A percentile compares a stretch with the other conserved stretches of the same genome.
Conservation (phyloP, 1,140 invertebrate species). For the Prorops nasuta region DNA sequence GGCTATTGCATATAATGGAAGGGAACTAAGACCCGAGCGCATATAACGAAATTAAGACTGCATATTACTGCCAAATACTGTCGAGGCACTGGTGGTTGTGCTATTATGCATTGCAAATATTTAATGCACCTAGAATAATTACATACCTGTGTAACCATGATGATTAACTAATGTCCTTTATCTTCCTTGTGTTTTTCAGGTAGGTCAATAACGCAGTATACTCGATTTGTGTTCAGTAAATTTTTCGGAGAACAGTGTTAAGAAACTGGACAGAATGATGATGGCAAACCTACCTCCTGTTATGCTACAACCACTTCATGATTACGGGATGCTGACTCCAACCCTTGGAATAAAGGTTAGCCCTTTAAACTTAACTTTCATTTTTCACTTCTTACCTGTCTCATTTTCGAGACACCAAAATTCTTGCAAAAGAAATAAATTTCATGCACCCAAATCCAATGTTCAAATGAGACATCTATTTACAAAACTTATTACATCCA, state of each 20-base stretch:
- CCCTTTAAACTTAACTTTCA: constrained; percentile 10
- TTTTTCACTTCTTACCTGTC: constrained; percentile 2
- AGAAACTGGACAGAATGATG: constrained; percentile 54
- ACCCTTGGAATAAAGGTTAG: constrained; percentile 55
- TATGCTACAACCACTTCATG: constrained; percentile 53
- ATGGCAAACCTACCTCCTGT: constrained; percentile 56
- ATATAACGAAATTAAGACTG: constrained; percentile 7
- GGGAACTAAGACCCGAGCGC: background rate
- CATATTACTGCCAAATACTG: too few species aligned
- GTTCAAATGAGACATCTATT: too few species aligned
- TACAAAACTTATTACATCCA: too few species aligned
- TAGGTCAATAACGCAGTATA: constrained; percentile 47
- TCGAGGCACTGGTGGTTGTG: too few species aligned
- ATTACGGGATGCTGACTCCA: constrained; percentile 53
- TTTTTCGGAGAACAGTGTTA: constrained; percentile 31
- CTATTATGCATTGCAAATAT: too few species aligned
- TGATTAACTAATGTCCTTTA: too few species aligned
- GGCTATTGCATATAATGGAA: constrained; percentile 29
- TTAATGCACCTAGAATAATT: too few species aligned
- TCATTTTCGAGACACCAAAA: too few species aligned
- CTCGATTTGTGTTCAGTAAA: constrained; percentile 37
- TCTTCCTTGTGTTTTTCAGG: constrained; percentile 41
- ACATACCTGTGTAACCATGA: too few species aligned
- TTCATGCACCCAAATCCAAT: too few species aligned
- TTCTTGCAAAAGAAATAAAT: too few species aligned